These are phyloP conservation scores for Papilio aristodemus DNA, from an alignment of 1,140 invertebrate species.

Conservation along the genomic window DNA sequence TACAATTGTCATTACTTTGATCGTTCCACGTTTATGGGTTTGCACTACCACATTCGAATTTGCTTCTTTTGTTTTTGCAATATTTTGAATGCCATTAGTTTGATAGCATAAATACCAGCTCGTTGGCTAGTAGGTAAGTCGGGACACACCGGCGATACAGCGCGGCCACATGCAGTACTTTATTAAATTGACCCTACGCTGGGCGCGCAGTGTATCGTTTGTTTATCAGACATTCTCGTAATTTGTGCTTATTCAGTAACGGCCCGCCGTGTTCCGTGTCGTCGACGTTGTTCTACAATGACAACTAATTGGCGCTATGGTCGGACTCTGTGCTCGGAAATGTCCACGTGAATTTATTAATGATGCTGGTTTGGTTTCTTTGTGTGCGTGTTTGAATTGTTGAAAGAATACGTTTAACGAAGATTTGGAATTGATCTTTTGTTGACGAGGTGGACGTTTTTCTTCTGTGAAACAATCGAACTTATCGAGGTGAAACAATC, in stretches of 20 bases:
- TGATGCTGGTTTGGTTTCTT: background rate
- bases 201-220: conserved; percentile 5
- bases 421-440: background rate
- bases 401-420: background rate
- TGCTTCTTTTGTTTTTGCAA: too few relatives aligned
- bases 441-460: too few relatives aligned
- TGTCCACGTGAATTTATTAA: conserved; percentile 32
- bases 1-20: too few relatives aligned
- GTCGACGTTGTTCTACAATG: conserved; percentile 30
- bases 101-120: background rate
- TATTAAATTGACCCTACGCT: conserved; percentile 20
- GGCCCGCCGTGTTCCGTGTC: conserved; percentile 22
- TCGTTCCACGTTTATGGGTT: too few relatives aligned
- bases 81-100: background rate
- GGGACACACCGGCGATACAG: background rate
- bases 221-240: conserved; percentile 20
- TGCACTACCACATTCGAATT: too few relatives aligned
- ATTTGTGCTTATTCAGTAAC: conserved; percentile 24
- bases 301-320: conserved; percentile 30
- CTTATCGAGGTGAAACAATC: too few relatives aligned
- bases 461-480: too few relatives aligned
- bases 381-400: background rate
- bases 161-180: background rate
- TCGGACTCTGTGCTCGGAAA: conserved; percentile 10
- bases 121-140: background rate